phyloP scores from a whole-genome alignment of 2,888 invertebrate species.

The Drosophila macrospina region DNA sequence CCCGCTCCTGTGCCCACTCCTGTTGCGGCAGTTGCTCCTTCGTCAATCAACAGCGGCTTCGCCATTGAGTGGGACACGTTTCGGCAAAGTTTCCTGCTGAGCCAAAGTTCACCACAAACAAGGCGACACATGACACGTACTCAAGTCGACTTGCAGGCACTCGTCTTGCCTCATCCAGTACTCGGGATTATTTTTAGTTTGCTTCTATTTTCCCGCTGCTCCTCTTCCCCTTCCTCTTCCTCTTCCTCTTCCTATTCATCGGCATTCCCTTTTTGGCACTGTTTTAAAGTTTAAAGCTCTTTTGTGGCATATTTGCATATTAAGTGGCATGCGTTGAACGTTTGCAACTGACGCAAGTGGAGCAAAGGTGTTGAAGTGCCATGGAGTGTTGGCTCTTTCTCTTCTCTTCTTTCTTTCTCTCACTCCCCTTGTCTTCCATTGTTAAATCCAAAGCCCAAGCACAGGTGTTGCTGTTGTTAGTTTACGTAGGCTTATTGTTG shows the following conservation, averaged over 20 bases:
- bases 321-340: constrained; percentile 74
- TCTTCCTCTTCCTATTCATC: background rate
- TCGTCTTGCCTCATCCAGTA: constrained; percentile 7
- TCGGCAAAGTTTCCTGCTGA: constrained; percentile 64
- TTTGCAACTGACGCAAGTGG: constrained; percentile 34
- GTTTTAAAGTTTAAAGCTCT: constrained; percentile 80
- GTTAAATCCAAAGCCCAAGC: constrained; percentile 22
- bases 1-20: background rate
- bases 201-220: constrained; percentile 4
- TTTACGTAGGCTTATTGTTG: constrained; percentile 72
- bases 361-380: constrained; percentile 8
- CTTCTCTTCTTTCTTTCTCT: too few species aligned
- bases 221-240: too few species aligned
- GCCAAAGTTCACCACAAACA: constrained; percentile 75
- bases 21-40: constrained; percentile 41
- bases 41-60: constrained; percentile 68
- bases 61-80: constrained; percentile 78
- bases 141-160: constrained; percentile 57
- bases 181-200: constrained; percentile 72
- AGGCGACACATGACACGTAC: constrained; percentile 78
- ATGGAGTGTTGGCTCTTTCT: constrained; percentile 4
- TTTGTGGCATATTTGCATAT: constrained; percentile 81
- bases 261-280: constrained; percentile 53
- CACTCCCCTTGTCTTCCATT: constrained; percentile 10
- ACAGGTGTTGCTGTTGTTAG: constrained; percentile 71